phyloP scores from a whole-genome alignment of 2,113 vertebrate genomes.

The Hyla sarda region DNA sequence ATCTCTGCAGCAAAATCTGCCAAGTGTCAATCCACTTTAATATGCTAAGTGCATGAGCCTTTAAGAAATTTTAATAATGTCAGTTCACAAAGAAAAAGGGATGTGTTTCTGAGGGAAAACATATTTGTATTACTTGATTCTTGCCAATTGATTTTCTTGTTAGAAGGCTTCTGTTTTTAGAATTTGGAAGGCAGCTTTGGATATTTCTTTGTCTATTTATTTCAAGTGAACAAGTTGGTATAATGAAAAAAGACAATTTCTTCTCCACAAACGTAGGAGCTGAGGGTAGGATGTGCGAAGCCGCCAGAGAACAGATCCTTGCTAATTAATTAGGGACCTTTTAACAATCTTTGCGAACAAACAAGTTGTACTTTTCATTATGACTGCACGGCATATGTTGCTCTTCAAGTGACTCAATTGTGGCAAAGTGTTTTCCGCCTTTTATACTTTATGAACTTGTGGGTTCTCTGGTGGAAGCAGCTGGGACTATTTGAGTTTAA shows the following conservation, averaged over 20 bases:
- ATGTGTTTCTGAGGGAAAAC: background rate
- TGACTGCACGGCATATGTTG: constrained; percentile 56
- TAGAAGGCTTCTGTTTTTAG: background rate
- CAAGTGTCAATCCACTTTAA: no score
- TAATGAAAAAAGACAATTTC: constrained; percentile 19
- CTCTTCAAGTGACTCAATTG: constrained; percentile 55
- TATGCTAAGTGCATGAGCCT: background rate
- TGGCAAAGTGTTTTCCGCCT: constrained; percentile 52
- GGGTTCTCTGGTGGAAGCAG: constrained; percentile 41
- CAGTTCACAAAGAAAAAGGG: background rate
- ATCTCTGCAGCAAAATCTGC: no score
- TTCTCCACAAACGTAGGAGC: constrained; percentile 35
- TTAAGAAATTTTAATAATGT: no score
- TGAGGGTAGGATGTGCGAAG: constrained; percentile 51
- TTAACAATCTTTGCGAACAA: constrained; percentile 58
- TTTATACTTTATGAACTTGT: constrained; percentile 43
- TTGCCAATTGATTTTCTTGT: background rate
- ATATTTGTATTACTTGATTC: background rate
- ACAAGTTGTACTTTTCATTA: constrained; percentile 60
- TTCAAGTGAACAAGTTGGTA: constrained; percentile 21
- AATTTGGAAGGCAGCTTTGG: background rate
- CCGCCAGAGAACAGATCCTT: constrained; percentile 54
- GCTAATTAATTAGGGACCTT: constrained; percentile 59
- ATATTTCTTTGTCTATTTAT: background rate
- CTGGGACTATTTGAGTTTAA: constrained; percentile 50